phyloP scores from a whole-genome alignment of 1,140 invertebrate species.

The Augochlora pura region DNA sequence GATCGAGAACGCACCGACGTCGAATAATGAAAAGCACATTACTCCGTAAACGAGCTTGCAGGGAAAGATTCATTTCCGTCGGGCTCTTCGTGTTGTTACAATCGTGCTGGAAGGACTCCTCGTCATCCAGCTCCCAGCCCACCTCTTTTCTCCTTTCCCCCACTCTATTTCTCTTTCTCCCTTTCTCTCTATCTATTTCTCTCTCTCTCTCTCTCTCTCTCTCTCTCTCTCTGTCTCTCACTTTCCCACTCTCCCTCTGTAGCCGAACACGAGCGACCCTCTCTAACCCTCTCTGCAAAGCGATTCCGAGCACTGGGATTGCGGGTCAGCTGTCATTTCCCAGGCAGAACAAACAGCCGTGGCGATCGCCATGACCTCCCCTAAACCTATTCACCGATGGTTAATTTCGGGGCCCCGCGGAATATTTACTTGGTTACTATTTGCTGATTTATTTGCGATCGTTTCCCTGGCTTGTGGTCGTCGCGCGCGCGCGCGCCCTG shows the following conservation, averaged over 20 bases:
- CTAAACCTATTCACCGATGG: constrained; percentile 60
- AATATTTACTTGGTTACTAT: constrained; percentile 58
- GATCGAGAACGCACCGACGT: constrained; percentile 1
- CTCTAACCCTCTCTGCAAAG: constrained; percentile 30
- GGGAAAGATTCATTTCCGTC: constrained; percentile 48
- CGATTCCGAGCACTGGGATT: constrained; percentile 59
- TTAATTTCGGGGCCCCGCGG: constrained; percentile 50
- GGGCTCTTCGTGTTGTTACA: constrained; percentile 32
- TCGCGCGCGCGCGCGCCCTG: background rate
- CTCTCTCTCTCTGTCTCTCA: background rate
- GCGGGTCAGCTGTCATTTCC: constrained; percentile 66
- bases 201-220: background rate
- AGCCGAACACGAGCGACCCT: background rate
- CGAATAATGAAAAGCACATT: constrained; percentile 47
- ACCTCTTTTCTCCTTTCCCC: background rate
- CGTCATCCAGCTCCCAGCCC: background rate
- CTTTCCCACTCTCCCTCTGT: background rate
- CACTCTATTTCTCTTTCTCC: too few species aligned
- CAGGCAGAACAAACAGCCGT: constrained; percentile 63
- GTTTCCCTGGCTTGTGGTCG: background rate
- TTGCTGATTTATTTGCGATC: constrained; percentile 55
- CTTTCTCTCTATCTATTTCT: background rate
- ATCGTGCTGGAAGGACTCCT: constrained; percentile 18
- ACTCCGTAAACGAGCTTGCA: constrained; percentile 33
- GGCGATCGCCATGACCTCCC: constrained; percentile 61